Evolutionary conservation across 2,797 vertebrate genomes (phyloP), one percentile per base, ranked within the genome.

Genomic region (Hoplostethus atlanticus): DNA sequence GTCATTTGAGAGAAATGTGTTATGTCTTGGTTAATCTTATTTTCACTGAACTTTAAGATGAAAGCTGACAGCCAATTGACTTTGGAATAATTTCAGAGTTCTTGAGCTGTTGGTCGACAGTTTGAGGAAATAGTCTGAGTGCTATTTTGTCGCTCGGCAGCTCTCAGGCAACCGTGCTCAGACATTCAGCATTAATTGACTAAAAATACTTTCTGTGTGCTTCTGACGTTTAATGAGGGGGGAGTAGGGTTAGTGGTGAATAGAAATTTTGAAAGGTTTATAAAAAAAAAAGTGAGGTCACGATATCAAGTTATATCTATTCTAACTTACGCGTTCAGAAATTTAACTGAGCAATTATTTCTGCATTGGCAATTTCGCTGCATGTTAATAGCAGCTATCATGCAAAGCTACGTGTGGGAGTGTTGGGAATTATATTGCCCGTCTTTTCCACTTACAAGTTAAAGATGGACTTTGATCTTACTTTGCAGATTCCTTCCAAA

Each of bases 381-480:
- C 50, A 31, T 38, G 17, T 56, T 79, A 85, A 81, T 79, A 71
- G 73, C 47, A 6, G 48, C 68, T 53, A 75, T 85, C 60, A 77
- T 54, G 59, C 25, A 58, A 68, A 61, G 60, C 66, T 73, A 56
- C 4, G 4, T 42, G 59, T 0, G 6, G 47, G 50, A 63, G 62
- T 69, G 55, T 42, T 53, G 78, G 64, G 73, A 84, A 80, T 87
- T 77, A 68, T 71, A 70, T 80, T 81, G 78, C 71, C 64, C 38
- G 47, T 78, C 75, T 84, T 64, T 71, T 77, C 62, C 34, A 28
- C 60, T 83, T 82, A 87, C 84, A 71, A 86, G 62, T 81, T 83
- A 81, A 87, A 79, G 69, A 73, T 71, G 48, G 54, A 79, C 73
- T 89, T 87, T 87, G 80, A 87, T 89, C 81, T 83, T 61, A 51